These are phyloP conservation scores for Aplodontia rufa DNA, from an alignment of 2,113 vertebrate species.

Conservation along the genomic window DNA sequence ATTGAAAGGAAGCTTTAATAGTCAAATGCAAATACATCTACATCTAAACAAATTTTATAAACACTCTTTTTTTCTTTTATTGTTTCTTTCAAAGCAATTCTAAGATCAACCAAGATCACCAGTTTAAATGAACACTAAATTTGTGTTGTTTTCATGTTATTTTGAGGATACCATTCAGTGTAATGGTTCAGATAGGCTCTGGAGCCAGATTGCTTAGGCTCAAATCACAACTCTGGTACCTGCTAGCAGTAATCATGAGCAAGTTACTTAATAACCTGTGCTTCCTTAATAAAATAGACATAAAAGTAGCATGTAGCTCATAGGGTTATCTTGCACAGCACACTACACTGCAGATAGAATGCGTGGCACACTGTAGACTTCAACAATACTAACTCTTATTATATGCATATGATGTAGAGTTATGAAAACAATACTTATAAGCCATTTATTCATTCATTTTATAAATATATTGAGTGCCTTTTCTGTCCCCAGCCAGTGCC, in stretches of 20 bases:
- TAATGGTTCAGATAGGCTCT: neutral
- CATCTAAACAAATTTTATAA: neutral
- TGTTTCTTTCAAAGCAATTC: conserved; percentile 3
- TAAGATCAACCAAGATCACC: neutral
- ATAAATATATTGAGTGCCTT: neutral
- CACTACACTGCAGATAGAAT: neutral
- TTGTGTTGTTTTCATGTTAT: neutral
- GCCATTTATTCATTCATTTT: neutral
- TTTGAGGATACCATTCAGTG: neutral
- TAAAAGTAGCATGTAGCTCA: neutral
- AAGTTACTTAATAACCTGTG: neutral
- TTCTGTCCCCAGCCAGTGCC: neutral
- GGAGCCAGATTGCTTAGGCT: neutral
- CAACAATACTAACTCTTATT: neutral
- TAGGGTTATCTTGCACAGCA: neutral
- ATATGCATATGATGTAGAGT: neutral
- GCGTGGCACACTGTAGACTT: neutral
- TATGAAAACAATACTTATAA: neutral
- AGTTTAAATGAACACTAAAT: neutral
- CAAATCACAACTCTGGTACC: neutral
- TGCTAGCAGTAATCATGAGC: neutral
- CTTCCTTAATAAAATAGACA: neutral
- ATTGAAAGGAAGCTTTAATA: neutral
- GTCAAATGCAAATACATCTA: neutral
- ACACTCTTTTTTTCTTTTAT: neutral